Conservation (phyloP, 2,113 vertebrate species). For the Urocynchramus pylzowi region DNA sequence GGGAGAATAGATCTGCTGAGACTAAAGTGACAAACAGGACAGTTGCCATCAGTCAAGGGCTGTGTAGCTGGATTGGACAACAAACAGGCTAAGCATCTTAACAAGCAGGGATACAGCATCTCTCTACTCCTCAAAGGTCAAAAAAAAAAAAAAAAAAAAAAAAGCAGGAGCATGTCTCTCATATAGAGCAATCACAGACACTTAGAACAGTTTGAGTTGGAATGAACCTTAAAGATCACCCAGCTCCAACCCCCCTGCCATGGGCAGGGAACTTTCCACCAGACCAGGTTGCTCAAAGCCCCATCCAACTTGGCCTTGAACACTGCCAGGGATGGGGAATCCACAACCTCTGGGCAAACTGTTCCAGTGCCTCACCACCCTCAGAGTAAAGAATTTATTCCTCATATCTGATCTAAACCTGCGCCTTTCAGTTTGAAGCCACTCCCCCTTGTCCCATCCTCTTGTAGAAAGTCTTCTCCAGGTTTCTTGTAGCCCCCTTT, state of each 20-base stretch:
- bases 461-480: not conserved
- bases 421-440: not conserved
- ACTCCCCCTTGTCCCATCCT: no score
- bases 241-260: not conserved
- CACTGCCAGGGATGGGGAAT: not conserved
- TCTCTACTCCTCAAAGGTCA: not conserved
- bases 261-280: not conserved
- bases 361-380: not conserved
- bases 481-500: not conserved
- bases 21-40: not conserved
- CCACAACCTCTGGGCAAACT: not conserved
- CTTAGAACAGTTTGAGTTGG: not conserved
- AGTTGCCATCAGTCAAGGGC: not conserved
- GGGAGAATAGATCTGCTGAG: not conserved
- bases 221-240: not conserved
- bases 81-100: not conserved
- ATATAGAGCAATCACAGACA: not conserved
- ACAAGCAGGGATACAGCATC: not conserved
- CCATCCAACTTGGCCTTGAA: not conserved
- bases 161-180: not conserved
- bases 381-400: not conserved
- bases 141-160: not conserved
- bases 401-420: not conserved
- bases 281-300: not conserved
- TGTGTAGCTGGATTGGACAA: not conserved